Evolutionary conservation across 2,888 invertebrate species (phyloP).

Genomic region (Ectemnius lituratus): DNA sequence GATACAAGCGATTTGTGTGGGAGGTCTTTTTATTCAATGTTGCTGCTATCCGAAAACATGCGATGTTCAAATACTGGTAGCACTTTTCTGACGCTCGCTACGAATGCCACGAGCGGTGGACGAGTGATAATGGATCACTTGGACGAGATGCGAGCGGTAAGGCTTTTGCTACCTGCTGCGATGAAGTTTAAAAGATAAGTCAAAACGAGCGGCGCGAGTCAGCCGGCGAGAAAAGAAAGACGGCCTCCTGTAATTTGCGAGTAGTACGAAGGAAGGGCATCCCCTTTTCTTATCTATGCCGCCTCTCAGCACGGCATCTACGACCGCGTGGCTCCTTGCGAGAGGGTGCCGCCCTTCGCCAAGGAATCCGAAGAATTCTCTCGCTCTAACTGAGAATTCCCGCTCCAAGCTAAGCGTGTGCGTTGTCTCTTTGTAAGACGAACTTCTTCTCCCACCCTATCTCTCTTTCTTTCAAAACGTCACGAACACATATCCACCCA

Average conservation of each 20-base stretch:
- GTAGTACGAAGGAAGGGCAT: neutral
- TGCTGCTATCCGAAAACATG: too few species aligned
- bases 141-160: neutral
- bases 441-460: neutral
- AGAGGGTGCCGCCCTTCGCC: slow-evolving; percentile 35
- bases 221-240: slow-evolving; percentile 6
- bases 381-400: slow-evolving; percentile 45
- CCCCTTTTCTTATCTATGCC: slow-evolving; percentile 18
- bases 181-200: slow-evolving; percentile 1
- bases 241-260: slow-evolving; percentile 42
- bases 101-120: too few species aligned
- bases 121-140: too few species aligned
- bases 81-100: too few species aligned
- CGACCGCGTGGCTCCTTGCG: slow-evolving; percentile 10
- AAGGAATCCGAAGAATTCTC: slow-evolving; percentile 55
- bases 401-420: slow-evolving; percentile 5
- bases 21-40: too few species aligned
- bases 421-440: slow-evolving; percentile 16
- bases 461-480: neutral
- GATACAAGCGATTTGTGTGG: too few species aligned
- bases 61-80: too few species aligned
- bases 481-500: neutral
- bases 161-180: slow-evolving; percentile 1
- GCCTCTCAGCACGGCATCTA: slow-evolving; percentile 32
- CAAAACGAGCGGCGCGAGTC: slow-evolving; percentile 4